phyloP scores from a whole-genome alignment of 1,140 invertebrate species.

The Sycobia sp. region DNA sequence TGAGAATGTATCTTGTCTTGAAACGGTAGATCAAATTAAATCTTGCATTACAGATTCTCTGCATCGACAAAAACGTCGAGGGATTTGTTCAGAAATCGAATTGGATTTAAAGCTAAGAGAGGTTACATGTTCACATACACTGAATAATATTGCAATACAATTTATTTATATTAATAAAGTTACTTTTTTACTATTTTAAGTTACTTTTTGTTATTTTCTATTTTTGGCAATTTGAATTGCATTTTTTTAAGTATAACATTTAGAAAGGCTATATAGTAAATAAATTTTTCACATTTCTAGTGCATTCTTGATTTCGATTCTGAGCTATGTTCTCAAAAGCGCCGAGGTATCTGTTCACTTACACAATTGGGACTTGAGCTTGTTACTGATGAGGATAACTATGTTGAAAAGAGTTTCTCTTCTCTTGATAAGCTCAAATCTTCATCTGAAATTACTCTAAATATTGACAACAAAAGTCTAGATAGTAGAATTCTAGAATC shows the following conservation, averaged over 20 bases:
- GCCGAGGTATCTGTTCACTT: slow-evolving; percentile 49
- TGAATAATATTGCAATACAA: not conserved
- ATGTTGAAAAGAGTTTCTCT: slow-evolving; percentile 39
- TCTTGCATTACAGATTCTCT: slow-evolving; percentile 43
- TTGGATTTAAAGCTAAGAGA: slow-evolving; percentile 39
- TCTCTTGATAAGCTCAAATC: slow-evolving; percentile 32
- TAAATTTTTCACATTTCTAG: slow-evolving; percentile 1
- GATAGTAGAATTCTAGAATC: slow-evolving; percentile 12
- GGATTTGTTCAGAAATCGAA: slow-evolving; percentile 62
- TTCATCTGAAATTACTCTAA: slow-evolving; percentile 10
- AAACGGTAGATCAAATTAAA: not conserved
- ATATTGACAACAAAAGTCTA: slow-evolving; percentile 19
- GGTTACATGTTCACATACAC: not conserved
- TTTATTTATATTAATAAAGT: not conserved
- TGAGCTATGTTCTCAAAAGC: slow-evolving; percentile 43
- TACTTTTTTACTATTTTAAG: too few relatives aligned
- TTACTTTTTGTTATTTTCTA: too few relatives aligned
- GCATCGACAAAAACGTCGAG: slow-evolving; percentile 63
- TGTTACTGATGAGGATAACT: slow-evolving; percentile 35
- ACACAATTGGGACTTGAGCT: slow-evolving; percentile 46
- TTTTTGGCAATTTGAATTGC: too few relatives aligned
- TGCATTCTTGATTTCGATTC: slow-evolving; percentile 33
- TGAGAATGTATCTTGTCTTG: slow-evolving; percentile 1
- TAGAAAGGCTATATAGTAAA: not conserved
- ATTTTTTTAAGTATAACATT: too few relatives aligned